Evolutionary conservation across 2,888 invertebrate species (phyloP).

Genomic region (Mesochorus sp.): DNA sequence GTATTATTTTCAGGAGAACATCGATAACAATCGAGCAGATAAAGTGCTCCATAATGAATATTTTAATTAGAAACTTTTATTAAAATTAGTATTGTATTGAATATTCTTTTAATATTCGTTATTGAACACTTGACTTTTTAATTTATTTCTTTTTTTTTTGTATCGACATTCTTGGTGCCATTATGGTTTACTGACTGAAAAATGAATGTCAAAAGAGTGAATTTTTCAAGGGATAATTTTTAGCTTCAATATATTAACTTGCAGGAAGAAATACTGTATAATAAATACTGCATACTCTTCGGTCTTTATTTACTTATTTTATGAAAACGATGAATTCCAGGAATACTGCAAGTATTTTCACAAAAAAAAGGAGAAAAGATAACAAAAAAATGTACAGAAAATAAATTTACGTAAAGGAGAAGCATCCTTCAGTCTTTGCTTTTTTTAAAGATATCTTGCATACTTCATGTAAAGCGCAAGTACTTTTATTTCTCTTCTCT

Average conservation of each 20-base stretch:
- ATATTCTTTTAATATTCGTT: too few species aligned
- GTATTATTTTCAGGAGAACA: background rate
- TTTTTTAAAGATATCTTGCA: background rate
- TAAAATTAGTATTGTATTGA: too few species aligned
- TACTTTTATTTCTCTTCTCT: conserved; percentile 10
- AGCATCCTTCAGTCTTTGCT: background rate
- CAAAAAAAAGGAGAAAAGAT: background rate
- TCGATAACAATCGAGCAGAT: background rate
- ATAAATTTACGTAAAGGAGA: background rate
- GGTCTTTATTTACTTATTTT: background rate
- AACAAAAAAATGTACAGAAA: background rate
- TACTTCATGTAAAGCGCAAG: background rate
- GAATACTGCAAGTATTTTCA: background rate
- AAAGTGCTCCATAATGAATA: background rate
- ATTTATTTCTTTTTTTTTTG: too few species aligned
- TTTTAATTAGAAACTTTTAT: too few species aligned
- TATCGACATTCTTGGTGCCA: too few species aligned
- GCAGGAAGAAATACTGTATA: background rate
- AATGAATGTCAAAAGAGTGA: too few species aligned
- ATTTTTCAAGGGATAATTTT: too few species aligned
- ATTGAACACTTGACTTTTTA: too few species aligned
- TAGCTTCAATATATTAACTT: background rate
- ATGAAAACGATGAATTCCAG: background rate
- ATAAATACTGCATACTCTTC: background rate
- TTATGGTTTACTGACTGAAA: too few species aligned